phyloP scores from a whole-genome alignment of 1,140 invertebrate genomes.

The Hyposmocoma kahamanoa region DNA sequence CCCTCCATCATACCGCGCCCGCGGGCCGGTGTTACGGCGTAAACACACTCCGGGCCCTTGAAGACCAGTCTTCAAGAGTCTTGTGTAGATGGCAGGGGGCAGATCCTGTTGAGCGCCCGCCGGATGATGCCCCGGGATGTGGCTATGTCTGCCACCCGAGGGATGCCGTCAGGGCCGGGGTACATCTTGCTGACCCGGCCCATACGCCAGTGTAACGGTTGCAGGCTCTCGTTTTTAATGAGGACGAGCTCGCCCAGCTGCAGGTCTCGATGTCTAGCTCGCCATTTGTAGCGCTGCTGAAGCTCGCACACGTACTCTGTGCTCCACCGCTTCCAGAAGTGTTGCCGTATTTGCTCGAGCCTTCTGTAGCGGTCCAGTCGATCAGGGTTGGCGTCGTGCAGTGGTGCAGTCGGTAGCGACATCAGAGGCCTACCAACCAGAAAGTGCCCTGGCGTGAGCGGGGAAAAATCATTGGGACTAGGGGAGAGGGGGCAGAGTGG shows the following conservation, averaged over 20 bases:
- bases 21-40: too few species aligned
- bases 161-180: conserved; percentile 1
- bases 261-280: neutral
- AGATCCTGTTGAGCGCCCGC: neutral
- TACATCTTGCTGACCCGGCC: neutral
- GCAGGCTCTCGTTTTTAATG: neutral
- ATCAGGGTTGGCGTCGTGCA: neutral
- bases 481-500: conserved; percentile 1
- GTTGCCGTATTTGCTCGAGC: conserved; percentile 13
- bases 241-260: neutral
- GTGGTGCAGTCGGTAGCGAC: conserved; percentile 13
- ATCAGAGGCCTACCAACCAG: conserved; percentile 18
- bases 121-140: neutral
- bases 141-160: neutral
- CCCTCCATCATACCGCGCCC: too few species aligned
- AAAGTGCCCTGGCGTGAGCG: conserved; percentile 22
- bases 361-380: conserved; percentile 8
- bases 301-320: conserved; percentile 18
- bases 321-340: conserved; percentile 22
- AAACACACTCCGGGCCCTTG: too few species aligned
- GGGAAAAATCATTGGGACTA: conserved; percentile 4
- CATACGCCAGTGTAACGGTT: neutral
- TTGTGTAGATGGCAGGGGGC: neutral
- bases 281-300: conserved; percentile 15
- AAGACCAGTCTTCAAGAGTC: too few species aligned